Evolutionary conservation across 2,888 invertebrate species (phyloP), one percentile per base, ranked within the genome.

Genomic region (Hypolimnas misippus): DNA sequence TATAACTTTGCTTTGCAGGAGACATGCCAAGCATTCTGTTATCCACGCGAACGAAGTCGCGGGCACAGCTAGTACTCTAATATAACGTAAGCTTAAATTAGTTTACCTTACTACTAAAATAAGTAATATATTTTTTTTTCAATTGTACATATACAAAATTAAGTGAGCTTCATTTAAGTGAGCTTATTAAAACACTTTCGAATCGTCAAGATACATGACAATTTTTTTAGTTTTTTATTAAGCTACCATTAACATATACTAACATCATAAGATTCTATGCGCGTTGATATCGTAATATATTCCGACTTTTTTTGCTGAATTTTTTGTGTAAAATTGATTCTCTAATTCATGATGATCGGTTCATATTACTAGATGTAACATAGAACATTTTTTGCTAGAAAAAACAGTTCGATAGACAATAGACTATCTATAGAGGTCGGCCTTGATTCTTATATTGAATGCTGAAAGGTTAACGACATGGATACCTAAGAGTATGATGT

Each of bases 401-500:
- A 42, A 63, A 58, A 54, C 49, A 42, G 21, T 53, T 54, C 35
- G 50, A 50, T 61, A 50, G 53, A 54, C 52, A 57, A 21, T 52
- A 33, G 25, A 10, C 25, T 49, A 14, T 29, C 49, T 29, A 49
- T 49, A 29, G 31, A 46, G 29, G 35, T 49, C 42, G 58, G 58
- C 63, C 62, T 67, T 67, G 61, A 61, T 49, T 53, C 12, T 50
- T 49, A 54, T 53, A 58, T 58, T 57, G 57, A 53, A 52, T 58
- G 42, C 54, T 56, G 57, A 46, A 38, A 56, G 59, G 62, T 62
- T 62, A 62, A 44, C 52, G 55, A 42, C 53, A 62, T 52, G 5
- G 29, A 10, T 38, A 17, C 0, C 14, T 49, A 49, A 3, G n/a
- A 25, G 14, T 29, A 49, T 49, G 8, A 25, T 50, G 40, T 58